Conservation (phyloP, 2,888 invertebrate species). For the Perithous albicinctus region DNA sequence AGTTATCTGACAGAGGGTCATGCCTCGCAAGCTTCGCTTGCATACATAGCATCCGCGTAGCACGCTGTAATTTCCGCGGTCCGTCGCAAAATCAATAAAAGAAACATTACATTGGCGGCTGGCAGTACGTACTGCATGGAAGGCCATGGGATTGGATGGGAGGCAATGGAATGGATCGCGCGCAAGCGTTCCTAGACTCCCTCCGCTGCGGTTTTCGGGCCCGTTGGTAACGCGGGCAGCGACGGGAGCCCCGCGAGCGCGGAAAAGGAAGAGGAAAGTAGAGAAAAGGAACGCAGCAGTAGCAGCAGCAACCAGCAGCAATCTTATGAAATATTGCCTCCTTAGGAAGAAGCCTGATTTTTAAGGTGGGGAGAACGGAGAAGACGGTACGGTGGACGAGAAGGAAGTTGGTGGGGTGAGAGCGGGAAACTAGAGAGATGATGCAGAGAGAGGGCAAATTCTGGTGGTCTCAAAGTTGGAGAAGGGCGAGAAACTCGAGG, state of each 20-base stretch:
- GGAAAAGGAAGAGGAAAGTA: constrained; percentile 60
- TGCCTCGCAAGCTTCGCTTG: constrained; percentile 42
- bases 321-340: constrained; percentile 83
- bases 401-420: constrained; percentile 54
- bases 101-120: constrained; percentile 84
- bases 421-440: constrained; percentile 56
- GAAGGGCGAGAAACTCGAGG: constrained; percentile 56
- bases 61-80: constrained; percentile 83
- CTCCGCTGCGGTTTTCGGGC: constrained; percentile 42
- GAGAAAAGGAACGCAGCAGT: constrained; percentile 60
- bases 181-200: constrained; percentile 82
- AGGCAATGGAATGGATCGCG: constrained; percentile 81
- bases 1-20: constrained; percentile 28
- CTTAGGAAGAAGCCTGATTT: constrained; percentile 79
- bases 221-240: constrained; percentile 55
- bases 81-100: constrained; percentile 85
- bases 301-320: too few species aligned
- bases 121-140: constrained; percentile 75
- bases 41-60: constrained; percentile 55
- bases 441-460: constrained; percentile 15
- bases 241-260: constrained; percentile 47
- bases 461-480: constrained; percentile 34
- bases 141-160: constrained; percentile 83
- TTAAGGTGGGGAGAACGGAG: constrained; percentile 47
- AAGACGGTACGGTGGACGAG: constrained; percentile 20